Evolutionary conservation across 2,797 vertebrate species (phyloP), one percentile per base, ranked within the genome.

Genomic region (Falco novaeseelandiae): DNA sequence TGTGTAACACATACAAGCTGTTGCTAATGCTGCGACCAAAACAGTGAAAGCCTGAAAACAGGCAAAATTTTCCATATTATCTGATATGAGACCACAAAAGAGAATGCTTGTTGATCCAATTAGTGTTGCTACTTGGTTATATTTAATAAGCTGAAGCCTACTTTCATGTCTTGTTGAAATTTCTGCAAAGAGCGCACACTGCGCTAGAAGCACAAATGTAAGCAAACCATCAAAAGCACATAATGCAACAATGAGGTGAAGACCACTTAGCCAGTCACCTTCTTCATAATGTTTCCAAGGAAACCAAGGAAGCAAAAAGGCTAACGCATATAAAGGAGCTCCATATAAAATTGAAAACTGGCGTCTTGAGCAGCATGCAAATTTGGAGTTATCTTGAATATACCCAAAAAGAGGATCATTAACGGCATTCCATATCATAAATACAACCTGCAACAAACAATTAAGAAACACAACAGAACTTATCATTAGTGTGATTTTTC

Each of bases 231-330:
- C 98, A 10, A 99, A 99, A 36, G 99, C 98, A 17, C 99, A 99
- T 8, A 99, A 95, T 0, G 99, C 98, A 5, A 99, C 97, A 3
- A 96, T 57, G 51, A 99, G 97, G 86, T 99, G 99, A 10, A 99
- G 61, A 7, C 99, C 99, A 7, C 98, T 98, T n/a, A 99, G 74
- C 99, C 99, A 99, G 93, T 99, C 99, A 1, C 98, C 98, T 12
- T 98, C 97, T 29, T 89, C 17, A 3, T 99, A 99, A 34, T 52
- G 46, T 70, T 98, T 97, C 99, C 99, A 99, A 2, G 99, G 99
- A 94, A 99, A 99, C 99, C 99, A 99, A 10, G 99, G 98, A 32
- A 99, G 96, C 91, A 99, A 98, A 85, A 99, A 99, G 27, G 99
- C 98, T 85, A 99, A 69, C 0, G 98, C 98, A n/a, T 99, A 99